These are phyloP conservation scores for Tachysurus vachellii DNA, from an alignment of 2,113 vertebrate genomes.

Conservation along the genomic window DNA sequence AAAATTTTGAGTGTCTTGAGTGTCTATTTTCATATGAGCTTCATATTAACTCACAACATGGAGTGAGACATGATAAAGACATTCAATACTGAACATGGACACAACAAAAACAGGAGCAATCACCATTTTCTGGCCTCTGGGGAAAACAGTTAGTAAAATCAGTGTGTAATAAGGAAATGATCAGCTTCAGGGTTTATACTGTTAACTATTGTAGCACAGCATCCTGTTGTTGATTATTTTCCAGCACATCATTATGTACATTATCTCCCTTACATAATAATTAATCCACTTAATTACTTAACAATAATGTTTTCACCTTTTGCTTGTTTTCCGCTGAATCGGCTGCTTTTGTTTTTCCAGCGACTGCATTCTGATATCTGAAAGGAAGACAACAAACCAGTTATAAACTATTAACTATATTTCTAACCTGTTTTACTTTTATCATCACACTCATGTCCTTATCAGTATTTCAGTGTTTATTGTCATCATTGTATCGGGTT, in stretches of 20 bases:
- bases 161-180: background rate
- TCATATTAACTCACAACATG: no score
- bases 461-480: background rate
- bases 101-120: no score
- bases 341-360: conserved; percentile 44
- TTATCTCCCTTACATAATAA: background rate
- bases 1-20: no score
- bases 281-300: background rate
- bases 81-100: no score
- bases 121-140: no score
- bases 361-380: conserved; percentile 75
- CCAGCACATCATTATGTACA: background rate
- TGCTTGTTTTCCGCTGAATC: conserved; percentile 56
- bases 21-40: no score
- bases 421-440: background rate
- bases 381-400: background rate
- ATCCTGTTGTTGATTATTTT: background rate
- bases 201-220: background rate
- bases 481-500: background rate
- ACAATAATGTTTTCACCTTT: conserved; percentile 59
- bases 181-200: background rate
- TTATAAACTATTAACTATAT: background rate
- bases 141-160: background rate
- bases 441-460: background rate
- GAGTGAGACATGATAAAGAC: no score